Evolutionary conservation across 1,140 invertebrate species (phyloP).

Genomic region (Ridgeia piscesae): DNA sequence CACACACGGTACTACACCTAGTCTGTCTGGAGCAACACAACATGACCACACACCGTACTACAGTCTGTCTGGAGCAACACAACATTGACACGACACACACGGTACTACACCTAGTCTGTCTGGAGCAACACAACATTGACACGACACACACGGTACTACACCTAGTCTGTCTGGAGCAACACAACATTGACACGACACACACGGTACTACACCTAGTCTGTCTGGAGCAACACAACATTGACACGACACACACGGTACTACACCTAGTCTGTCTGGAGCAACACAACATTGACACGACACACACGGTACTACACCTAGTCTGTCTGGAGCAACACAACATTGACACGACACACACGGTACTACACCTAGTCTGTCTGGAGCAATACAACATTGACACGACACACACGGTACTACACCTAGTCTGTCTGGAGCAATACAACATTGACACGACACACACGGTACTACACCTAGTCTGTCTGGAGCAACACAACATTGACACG

Average conservation of each 20-base stretch:
- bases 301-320: slow-evolving; percentile 41
- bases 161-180: slow-evolving; percentile 49
- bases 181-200: too few relatives aligned
- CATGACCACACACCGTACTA: too few relatives aligned
- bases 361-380: slow-evolving; percentile 54
- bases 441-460: too few relatives aligned
- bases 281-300: too few relatives aligned
- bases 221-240: slow-evolving; percentile 33
- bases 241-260: too few relatives aligned
- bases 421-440: slow-evolving; percentile 43
- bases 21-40: too few relatives aligned
- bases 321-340: slow-evolving; percentile 37
- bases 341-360: too few relatives aligned
- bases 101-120: slow-evolving; percentile 51
- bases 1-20: too few relatives aligned
- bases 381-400: too few relatives aligned
- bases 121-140: slow-evolving; percentile 22
- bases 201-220: slow-evolving; percentile 46
- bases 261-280: slow-evolving; percentile 52
- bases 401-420: slow-evolving; percentile 28
- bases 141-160: too few relatives aligned
- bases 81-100: too few relatives aligned
- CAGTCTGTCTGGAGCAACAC: slow-evolving; percentile 47
- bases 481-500: too few relatives aligned
- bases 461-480: slow-evolving; percentile 54